Conservation (phyloP, 2,888 invertebrate species). For the Hydropsyche betteni region DNA sequence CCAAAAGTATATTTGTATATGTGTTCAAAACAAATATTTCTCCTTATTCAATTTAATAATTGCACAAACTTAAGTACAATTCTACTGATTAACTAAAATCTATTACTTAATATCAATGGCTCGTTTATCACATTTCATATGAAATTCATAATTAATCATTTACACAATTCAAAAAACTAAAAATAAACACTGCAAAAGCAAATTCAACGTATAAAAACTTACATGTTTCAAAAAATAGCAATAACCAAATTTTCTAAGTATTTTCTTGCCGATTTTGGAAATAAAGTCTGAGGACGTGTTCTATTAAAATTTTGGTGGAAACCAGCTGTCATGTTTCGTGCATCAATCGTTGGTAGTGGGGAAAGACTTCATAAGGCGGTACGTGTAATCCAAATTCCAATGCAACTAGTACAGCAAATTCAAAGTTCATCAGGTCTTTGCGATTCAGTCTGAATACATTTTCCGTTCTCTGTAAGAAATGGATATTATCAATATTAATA, state of each 20-base stretch:
- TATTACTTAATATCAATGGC: too few species aligned
- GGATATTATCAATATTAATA: neutral
- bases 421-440: slow-evolving; percentile 88
- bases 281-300: slow-evolving; percentile 3
- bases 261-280: neutral
- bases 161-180: neutral
- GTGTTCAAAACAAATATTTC: too few species aligned
- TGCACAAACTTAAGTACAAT: too few species aligned
- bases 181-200: neutral
- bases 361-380: slow-evolving; percentile 90
- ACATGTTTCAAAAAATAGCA: neutral
- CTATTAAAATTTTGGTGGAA: slow-evolving; percentile 3
- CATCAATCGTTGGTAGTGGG: slow-evolving; percentile 93
- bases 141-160: too few species aligned
- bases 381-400: slow-evolving; percentile 94
- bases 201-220: too few species aligned
- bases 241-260: neutral
- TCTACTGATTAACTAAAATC: too few species aligned
- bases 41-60: too few species aligned
- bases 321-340: slow-evolving; percentile 83
- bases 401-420: slow-evolving; percentile 94
- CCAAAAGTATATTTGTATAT: too few species aligned
- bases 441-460: slow-evolving; percentile 88
- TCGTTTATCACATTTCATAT: too few species aligned
- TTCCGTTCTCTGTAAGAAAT: slow-evolving; percentile 81